Evolutionary conservation across 1,140 invertebrate genomes (phyloP), one percentile per base, ranked within the genome.

Genomic region (Neuroterus valhalla): DNA sequence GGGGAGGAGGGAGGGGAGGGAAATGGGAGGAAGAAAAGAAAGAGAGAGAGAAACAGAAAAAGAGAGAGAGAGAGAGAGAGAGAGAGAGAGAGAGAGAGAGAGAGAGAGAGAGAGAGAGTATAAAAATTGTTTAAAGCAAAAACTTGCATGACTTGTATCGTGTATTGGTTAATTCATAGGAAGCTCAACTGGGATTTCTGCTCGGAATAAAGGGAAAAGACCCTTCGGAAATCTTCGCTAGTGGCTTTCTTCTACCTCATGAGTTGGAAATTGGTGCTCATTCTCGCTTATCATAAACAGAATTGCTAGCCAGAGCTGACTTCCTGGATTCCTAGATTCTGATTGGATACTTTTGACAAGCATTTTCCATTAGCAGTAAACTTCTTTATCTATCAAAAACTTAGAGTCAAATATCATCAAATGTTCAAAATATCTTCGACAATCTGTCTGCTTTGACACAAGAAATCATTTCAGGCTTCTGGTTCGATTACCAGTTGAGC

Each of bases 81-180:
- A 26, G 3, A 26, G n/a, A 26, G 5, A 26, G 66, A 68, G 3
- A 14, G 17, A 52, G 50, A 70, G 45, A 26, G 46, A 15, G 46
- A 70, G 48, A 70, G 72, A 70, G 62, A 78, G 74, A 69, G 72
- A 71, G 26, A 50, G 78, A 71, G 68, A 70, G 75, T 68, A 76
- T 76, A 77, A 75, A 71, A 71, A 68, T 68, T 43, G 67, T 76
- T 72, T 62, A 55, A 50, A 55, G 72, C 75, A 82, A 79, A 82
- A 84, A 82, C 78, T 78, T 69, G 72, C 68, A 17, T 43, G 52
- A 44, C 72, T 75, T 71, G 76, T 83, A 81, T 81, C 74, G 79
- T 73, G 71, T 80, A 75, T 82, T 85, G 83, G 81, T 85, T 86
- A 86, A 86, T 86, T 86, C 84, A 86, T 86, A 69, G 78, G 66